Conservation (phyloP, 2,113 vertebrate species). For the Rhinolophus ferrumequinum region DNA sequence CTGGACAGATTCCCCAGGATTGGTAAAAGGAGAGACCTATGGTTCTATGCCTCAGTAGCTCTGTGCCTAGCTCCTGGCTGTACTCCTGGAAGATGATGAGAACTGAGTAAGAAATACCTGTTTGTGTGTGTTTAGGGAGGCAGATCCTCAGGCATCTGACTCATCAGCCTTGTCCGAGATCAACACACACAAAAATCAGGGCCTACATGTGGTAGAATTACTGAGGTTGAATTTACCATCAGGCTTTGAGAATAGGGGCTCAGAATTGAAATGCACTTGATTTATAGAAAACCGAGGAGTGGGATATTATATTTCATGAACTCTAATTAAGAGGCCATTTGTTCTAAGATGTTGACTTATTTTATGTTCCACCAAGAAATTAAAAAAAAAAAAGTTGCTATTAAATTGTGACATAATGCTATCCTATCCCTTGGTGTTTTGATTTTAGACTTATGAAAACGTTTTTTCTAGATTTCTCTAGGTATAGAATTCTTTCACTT, state of each 20-base stretch:
- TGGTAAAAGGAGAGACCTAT: neutral
- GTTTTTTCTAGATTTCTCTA: neutral
- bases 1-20: neutral
- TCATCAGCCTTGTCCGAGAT: neutral
- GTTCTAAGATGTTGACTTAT: neutral
- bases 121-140: neutral
- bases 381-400: neutral
- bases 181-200: neutral
- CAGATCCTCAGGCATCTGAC: neutral
- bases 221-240: neutral
- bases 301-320: neutral
- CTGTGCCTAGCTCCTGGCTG: neutral
- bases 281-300: neutral
- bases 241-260: neutral
- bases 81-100: neutral
- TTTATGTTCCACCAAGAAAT: neutral
- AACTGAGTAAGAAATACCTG: neutral
- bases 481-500: neutral
- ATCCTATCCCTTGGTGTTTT: neutral
- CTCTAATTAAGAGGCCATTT: neutral
- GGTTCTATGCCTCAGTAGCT: neutral
- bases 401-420: neutral
- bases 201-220: neutral
- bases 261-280: neutral
- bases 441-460: neutral